Evolutionary conservation across 2,113 vertebrate genomes (phyloP).

Genomic region (Mus spicilegus): DNA sequence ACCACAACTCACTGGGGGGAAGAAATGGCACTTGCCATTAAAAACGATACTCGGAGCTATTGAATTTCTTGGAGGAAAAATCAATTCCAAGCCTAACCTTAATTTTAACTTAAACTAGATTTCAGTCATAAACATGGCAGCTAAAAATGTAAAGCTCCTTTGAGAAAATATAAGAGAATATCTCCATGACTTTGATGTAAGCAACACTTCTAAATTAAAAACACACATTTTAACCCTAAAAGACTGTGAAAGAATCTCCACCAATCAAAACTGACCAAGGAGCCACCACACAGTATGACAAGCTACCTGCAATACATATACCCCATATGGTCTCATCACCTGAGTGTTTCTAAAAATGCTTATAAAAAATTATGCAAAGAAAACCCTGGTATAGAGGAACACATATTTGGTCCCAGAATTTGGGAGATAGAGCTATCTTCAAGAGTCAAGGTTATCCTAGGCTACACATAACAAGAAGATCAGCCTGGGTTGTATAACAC

Average conservation of each 20-base stretch:
- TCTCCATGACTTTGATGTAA: neutral
- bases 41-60: neutral
- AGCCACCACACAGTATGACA: no score
- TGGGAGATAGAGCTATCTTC: neutral
- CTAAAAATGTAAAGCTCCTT: neutral
- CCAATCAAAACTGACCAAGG: neutral
- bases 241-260: neutral
- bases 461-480: neutral
- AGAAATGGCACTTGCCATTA: neutral
- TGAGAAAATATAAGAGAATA: neutral
- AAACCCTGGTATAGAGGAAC: neutral
- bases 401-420: neutral
- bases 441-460: neutral
- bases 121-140: neutral
- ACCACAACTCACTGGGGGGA: neutral
- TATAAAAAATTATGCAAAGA: neutral
- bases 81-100: neutral
- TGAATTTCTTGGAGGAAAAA: neutral
- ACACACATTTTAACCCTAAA: neutral
- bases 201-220: neutral
- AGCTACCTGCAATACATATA: neutral
- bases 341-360: neutral
- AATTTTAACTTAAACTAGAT: constrained; percentile 52
- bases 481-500: neutral
- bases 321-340: no score